Conservation (phyloP, 2,797 vertebrate genomes). For the Chromis chromis region DNA sequence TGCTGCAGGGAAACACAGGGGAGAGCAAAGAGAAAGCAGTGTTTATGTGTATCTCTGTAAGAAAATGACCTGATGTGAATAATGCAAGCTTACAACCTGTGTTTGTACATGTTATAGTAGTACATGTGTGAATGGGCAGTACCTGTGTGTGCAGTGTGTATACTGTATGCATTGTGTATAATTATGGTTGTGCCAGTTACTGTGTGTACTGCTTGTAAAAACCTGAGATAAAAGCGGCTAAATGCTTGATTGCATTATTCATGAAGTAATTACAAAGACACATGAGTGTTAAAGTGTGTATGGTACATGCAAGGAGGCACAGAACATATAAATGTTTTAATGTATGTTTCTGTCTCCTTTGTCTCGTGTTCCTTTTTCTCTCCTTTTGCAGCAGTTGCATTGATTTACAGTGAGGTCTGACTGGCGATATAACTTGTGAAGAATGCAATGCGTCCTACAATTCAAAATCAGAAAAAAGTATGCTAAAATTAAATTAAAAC, state of each 20-base stretch:
- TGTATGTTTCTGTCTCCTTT: not conserved
- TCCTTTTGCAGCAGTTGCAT: not conserved
- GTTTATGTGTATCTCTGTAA: not conserved
- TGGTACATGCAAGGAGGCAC: not conserved
- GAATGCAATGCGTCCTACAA: not conserved
- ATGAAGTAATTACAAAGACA: slow-evolving; percentile 9
- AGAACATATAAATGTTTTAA: not conserved
- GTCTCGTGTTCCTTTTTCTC: not conserved
- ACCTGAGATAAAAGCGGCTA: slow-evolving; percentile 27
- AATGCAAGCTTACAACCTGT: not conserved
- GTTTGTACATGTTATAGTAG: not conserved
- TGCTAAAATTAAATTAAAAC: no score
- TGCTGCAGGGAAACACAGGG: not conserved
- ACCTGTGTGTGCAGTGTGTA: not conserved
- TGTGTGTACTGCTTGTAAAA: slow-evolving; percentile 4
- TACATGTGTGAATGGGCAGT: not conserved
- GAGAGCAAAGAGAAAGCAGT: not conserved
- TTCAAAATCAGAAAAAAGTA: no score
- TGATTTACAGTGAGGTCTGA: not conserved
- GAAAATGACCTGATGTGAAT: not conserved
- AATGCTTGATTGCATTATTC: slow-evolving; percentile 23
- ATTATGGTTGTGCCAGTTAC: not conserved
- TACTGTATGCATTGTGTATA: not conserved
- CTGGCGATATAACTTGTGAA: not conserved
- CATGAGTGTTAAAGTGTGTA: not conserved